Conservation (phyloP, 2,113 vertebrate species). For the Misgurnus mizolepis region DNA sequence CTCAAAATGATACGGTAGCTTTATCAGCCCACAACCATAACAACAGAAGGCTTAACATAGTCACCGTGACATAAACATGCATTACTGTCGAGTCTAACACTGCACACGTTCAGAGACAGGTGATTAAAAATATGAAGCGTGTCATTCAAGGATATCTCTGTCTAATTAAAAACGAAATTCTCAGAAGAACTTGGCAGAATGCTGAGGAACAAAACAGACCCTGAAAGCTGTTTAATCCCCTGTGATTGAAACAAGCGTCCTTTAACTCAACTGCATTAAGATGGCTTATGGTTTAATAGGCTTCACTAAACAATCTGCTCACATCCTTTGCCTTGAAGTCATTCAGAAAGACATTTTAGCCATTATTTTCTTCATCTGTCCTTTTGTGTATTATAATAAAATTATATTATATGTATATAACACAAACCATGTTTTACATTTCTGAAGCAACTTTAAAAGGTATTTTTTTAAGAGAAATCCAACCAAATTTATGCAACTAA, state of each 20-base stretch:
- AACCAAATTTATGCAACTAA: too few species aligned
- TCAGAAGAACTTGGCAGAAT: constrained; percentile 19
- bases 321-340: not conserved
- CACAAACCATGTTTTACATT: too few species aligned
- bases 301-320: constrained; percentile 13
- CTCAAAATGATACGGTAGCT: constrained; percentile 43
- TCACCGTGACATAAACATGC: not conserved
- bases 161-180: constrained; percentile 34
- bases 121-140: constrained; percentile 14
- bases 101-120: not conserved
- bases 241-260: constrained; percentile 36
- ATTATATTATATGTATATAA: too few species aligned
- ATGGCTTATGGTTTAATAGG: constrained; percentile 40
- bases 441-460: too few species aligned
- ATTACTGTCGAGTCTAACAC: not conserved
- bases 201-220: constrained; percentile 4
- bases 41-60: constrained; percentile 11
- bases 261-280: constrained; percentile 46
- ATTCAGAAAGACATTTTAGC: not conserved
- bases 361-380: too few species aligned
- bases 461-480: too few species aligned
- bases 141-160: not conserved
- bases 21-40: constrained; percentile 25
- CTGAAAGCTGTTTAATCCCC: constrained; percentile 36
- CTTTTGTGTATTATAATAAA: too few species aligned